Evolutionary conservation across 2,113 vertebrate species (phyloP), one percentile per base, ranked within the genome.

Genomic region (Riparia riparia): DNA sequence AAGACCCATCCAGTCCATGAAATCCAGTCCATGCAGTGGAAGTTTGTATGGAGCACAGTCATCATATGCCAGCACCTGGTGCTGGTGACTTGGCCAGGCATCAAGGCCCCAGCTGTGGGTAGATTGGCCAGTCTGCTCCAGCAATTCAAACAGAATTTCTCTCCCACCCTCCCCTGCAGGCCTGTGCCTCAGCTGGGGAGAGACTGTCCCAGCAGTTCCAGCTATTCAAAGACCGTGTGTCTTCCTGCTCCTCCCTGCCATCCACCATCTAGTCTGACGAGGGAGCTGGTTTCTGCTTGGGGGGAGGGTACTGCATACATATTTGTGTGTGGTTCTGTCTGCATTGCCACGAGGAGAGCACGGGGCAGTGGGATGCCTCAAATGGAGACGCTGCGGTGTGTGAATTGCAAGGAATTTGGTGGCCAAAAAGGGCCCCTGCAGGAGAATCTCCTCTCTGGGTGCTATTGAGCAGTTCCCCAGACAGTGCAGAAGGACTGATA

Each of bases 271-370:
- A 45, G 39, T 50, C 64, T 66, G 11, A 32, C n/a, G 42, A 21
- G 37, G 53, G 50, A 82, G n/a, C 82, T 70, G n/a, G 37, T 73
- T 57, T 25, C 42, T 63, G 61, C 86, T 60, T 26, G 8, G 6
- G 16, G 18, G 7, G 26, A 51, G 47, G 61, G 22, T 26, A 7
- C 71, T 18, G 3, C 4, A 16, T 37, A 12, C 20, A 41, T 25
- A 2, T n/a, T 24, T 32, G 7, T 12, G 1, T 71, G 29, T 34
- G 53, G 6, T 83, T 89, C 57, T 80, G 57, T 24, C 45, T 60
- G 20, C 49, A 26, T 0, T 3, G 56, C 32, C 32, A 6, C 0
- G 0, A 73, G 37, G 60, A 58, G 12, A 41, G 44, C 5, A 1
- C 16, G 51, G 54, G 14, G 13, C 47, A 41, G 44, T 12, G 21